A percentile compares a stretch with the other conserved stretches of the same genome.
Conservation (phyloP, 2,797 vertebrate species). For the Hypotaenidia philippensis region DNA sequence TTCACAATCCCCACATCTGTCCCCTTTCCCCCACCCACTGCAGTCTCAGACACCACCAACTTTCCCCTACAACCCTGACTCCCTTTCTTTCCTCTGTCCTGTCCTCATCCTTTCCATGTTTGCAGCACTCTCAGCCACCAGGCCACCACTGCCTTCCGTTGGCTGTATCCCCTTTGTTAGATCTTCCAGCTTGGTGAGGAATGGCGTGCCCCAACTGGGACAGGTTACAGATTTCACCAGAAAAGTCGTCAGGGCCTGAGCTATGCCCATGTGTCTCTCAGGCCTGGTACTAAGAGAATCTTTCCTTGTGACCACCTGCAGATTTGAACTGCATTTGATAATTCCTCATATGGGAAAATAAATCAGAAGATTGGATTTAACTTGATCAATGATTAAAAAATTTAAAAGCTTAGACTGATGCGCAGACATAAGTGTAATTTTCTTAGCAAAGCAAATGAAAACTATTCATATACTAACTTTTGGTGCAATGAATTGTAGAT, state of each 20-base stretch:
- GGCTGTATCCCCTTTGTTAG: neutral
- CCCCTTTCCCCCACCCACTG: neutral
- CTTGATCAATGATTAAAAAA: neutral
- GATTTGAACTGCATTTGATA: neutral
- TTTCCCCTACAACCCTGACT: neutral
- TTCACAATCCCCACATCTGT: neutral
- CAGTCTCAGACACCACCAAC: neutral
- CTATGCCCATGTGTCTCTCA: fast-evolving
- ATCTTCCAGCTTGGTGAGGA: neutral
- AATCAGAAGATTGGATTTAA: neutral
- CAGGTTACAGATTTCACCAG: neutral
- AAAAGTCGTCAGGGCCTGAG: neutral
- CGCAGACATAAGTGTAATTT: neutral
- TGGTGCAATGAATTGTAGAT: neutral
- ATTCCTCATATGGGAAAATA: neutral
- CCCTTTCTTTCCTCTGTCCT: neutral
- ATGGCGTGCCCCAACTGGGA: neutral
- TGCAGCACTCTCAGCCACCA: neutral
- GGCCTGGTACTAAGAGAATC: neutral
- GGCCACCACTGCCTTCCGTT: neutral
- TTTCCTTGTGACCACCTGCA: neutral
- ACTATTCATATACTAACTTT: neutral
- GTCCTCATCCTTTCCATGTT: neutral
- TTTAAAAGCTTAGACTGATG: neutral
- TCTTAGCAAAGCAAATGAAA: neutral